phyloP scores from a whole-genome alignment of 2,888 invertebrate species.

The Adelognathus sp. region DNA sequence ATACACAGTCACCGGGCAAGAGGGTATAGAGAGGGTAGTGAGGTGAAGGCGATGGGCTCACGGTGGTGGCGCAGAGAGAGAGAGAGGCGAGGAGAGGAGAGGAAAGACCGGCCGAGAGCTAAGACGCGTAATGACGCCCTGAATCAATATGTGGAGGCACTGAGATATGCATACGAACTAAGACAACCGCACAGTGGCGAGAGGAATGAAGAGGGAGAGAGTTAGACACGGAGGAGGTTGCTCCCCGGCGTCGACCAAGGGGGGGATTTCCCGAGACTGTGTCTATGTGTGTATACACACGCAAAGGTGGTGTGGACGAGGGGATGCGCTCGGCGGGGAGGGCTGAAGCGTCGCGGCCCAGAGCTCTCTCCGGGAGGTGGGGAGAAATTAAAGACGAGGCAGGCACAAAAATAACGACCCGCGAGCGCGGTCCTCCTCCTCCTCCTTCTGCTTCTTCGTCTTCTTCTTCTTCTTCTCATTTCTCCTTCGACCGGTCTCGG shows the following conservation, averaged over 20 bases:
- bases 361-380: too few relatives aligned
- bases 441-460: constrained; percentile 28
- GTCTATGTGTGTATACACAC: too few relatives aligned
- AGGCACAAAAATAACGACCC: constrained; percentile 81
- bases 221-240: constrained; percentile 46
- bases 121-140: constrained; percentile 81
- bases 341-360: constrained; percentile 56
- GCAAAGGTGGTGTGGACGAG: constrained; percentile 36
- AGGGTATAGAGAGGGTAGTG: constrained; percentile 24
- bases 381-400: constrained; percentile 81
- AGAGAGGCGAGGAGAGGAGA: too few relatives aligned
- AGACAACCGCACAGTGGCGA: constrained; percentile 73
- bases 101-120: constrained; percentile 76
- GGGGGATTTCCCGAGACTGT: constrained; percentile 37
- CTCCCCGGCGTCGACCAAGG: constrained; percentile 57
- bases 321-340: constrained; percentile 34
- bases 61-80: constrained; percentile 51
- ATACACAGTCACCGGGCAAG: constrained; percentile 12
- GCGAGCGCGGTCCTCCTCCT: constrained; percentile 62
- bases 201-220: constrained; percentile 16
- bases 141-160: constrained; percentile 81
- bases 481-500: constrained; percentile 41
- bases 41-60: constrained; percentile 57
- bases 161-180: constrained; percentile 81
- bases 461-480: constrained; percentile 38